Base-by-base conservation (phyloP, 2,888 invertebrate species). In the Platynereis dumerilii region DNA sequence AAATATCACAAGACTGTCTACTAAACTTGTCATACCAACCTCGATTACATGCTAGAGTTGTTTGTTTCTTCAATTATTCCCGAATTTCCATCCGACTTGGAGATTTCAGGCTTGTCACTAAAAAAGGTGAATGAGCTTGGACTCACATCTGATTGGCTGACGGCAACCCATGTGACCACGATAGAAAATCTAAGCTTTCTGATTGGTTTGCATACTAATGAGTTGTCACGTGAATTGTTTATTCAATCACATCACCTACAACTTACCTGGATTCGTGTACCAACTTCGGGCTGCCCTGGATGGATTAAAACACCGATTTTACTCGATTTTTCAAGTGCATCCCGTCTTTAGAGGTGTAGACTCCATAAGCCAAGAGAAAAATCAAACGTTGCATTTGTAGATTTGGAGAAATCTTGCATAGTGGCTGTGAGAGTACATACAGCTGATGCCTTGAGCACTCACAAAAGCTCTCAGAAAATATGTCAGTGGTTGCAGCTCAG, bases 41-140 rank as follows among this genome's bases (percentile, higher is more conserved):
- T 34, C 12, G 34, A 34, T 34, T 34, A 34, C 34, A 34, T 34
- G 34, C 7, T 12, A 5, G 34, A 34, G 7, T 34, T 7, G 7
- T 34, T 34, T 34, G 34, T 34, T 34, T 34, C 34, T 5, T 34
- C 34, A 34, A 34, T 7, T 34, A 34, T 34, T 34, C 34, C 34
- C 5, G 34, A 34, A 34, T 34, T 34, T 34, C 34, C 12, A 5
- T 12, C 34, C 12, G 12, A 34, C 34, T 26, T 2, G 7, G 39
- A 2, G 29, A 24, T 20, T 22, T 54, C 61, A 7, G 61, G 15
- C n/a, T 39, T 22, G 17, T 42, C 55, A 61, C 61, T 61, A 77
- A 77, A 79, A 79, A 79, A 74, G 78, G 79, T 80, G 80, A 80
- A 80, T 80, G 80, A 78, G 78, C 74, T 73, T 71, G 73, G 69